These are phyloP conservation scores for Episyrphus balteatus DNA, from an alignment of 1,140 invertebrate species.

Conservation along the genomic window DNA sequence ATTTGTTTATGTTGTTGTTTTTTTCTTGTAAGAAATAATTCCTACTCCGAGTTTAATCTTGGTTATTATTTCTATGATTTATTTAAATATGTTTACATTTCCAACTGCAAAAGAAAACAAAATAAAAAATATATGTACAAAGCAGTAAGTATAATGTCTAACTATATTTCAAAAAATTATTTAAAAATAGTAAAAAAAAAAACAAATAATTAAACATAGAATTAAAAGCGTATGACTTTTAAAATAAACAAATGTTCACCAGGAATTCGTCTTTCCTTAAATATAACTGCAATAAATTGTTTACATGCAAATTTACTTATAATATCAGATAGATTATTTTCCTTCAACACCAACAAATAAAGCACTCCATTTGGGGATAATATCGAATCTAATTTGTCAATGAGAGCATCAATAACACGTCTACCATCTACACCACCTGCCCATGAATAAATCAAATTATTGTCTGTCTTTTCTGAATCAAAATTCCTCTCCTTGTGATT, in stretches of 20 bases:
- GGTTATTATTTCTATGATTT: too few relatives aligned
- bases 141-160: too few relatives aligned
- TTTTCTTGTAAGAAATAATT: too few relatives aligned
- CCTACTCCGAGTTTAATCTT: too few relatives aligned
- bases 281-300: constrained; percentile 47
- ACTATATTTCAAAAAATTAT: too few relatives aligned
- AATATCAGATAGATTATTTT: constrained; percentile 74
- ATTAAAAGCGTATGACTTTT: constrained; percentile 29
- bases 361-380: constrained; percentile 61
- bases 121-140: too few relatives aligned
- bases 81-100: too few relatives aligned
- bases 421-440: constrained; percentile 73
- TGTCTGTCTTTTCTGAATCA: neutral
- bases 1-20: too few relatives aligned
- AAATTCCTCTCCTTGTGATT: constrained; percentile 23
- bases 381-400: constrained; percentile 53
- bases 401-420: constrained; percentile 66
- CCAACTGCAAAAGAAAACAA: too few relatives aligned
- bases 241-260: constrained; percentile 41
- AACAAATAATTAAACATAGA: too few relatives aligned
- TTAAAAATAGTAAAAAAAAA: too few relatives aligned
- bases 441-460: constrained; percentile 58
- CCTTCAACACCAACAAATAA: constrained; percentile 75
- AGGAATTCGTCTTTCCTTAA: constrained; percentile 52
- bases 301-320: constrained; percentile 44